phyloP scores from a whole-genome alignment of 2,797 vertebrate species.

The Eutrigla gurnardus region DNA sequence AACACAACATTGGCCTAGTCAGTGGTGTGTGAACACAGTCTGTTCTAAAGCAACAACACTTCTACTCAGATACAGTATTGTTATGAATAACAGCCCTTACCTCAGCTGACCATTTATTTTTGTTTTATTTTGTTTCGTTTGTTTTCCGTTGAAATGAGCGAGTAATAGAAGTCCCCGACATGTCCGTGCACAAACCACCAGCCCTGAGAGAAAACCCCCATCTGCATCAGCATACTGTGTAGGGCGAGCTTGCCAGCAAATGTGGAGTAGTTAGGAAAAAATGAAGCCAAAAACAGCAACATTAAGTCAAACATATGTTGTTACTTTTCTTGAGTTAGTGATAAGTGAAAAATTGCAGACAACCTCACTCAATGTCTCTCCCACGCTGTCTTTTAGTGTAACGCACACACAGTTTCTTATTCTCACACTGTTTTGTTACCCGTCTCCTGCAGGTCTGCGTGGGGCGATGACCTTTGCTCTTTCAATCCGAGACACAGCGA shows the following conservation, averaged over 20 bases:
- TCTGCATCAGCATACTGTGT: not conserved
- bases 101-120: not conserved
- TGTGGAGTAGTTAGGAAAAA: not conserved
- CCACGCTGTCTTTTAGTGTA: not conserved
- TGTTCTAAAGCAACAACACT: constrained; percentile 5
- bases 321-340: not conserved
- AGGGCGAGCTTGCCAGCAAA: not conserved
- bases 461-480: constrained; percentile 98
- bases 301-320: not conserved
- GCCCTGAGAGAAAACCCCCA: not conserved
- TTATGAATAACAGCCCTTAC: constrained; percentile 7
- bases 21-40: not conserved
- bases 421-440: not conserved
- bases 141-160: constrained; percentile 13
- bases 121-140: too few relatives aligned
- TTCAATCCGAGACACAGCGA: constrained; percentile 95
- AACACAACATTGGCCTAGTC: not conserved
- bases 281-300: not conserved
- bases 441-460: constrained; percentile 86
- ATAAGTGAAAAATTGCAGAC: not conserved
- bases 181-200: not conserved
- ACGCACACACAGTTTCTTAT: not conserved
- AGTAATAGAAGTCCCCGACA: constrained; percentile 1
- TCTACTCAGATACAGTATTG: not conserved
- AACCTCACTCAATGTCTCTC: not conserved